Evolutionary conservation across 2,113 vertebrate species (phyloP).

Genomic region (Panthera tigris): DNA sequence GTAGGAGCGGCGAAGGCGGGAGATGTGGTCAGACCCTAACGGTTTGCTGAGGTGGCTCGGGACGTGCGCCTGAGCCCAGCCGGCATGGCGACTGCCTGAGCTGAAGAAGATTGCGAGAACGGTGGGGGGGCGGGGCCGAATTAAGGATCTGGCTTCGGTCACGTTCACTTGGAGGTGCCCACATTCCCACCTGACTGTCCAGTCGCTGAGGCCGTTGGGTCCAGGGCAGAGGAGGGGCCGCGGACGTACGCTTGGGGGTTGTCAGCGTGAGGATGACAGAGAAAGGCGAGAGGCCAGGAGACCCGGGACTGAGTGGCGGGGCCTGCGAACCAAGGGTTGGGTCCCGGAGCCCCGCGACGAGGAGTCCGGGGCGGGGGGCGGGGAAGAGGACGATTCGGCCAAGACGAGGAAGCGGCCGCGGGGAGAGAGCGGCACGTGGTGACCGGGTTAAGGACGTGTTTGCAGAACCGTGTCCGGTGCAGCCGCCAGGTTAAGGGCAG

Average conservation of each 20-base stretch:
- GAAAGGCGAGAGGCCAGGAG: neutral
- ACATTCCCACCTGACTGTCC: neutral
- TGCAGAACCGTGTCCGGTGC: neutral
- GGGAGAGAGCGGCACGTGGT: neutral
- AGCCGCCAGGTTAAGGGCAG: neutral
- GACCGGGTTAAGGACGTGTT: neutral
- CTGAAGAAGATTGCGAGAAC: neutral
- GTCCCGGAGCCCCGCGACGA: neutral
- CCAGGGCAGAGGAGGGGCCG: neutral
- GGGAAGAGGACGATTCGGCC: neutral
- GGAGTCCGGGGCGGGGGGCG: neutral
- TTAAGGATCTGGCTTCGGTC: neutral
- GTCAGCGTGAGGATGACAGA: neutral
- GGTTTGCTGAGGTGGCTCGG: neutral
- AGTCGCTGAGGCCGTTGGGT: fast-evolving
- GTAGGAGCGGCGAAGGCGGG: neutral
- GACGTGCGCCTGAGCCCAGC: neutral
- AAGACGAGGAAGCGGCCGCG: fast-evolving
- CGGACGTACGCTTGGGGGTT: neutral
- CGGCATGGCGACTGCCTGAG: fast-evolving
- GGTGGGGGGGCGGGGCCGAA: fast-evolving
- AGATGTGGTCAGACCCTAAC: too few relatives aligned
- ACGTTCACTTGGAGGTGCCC: neutral
- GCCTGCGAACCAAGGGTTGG: neutral
- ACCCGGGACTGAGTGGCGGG: neutral